A percentile compares a stretch with the other conserved stretches of the same genome.
phyloP scores from a whole-genome alignment of 2,797 vertebrate genomes.

The Enteromius paludinosus region DNA sequence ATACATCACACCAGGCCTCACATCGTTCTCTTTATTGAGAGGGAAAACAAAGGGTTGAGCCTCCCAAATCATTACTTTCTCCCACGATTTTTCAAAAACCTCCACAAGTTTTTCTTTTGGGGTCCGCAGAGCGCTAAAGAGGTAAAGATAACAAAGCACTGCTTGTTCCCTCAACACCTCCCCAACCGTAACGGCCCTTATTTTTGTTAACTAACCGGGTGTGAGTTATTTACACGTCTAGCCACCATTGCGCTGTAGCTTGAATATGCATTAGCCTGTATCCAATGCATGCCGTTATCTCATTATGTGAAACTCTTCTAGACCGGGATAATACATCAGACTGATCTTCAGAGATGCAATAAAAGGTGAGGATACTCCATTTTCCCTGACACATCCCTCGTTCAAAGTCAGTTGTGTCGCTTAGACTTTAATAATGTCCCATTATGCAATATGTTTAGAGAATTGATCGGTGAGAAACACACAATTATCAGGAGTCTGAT shows the following conservation, averaged over 20 bases:
- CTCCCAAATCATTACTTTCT: constrained; percentile 95
- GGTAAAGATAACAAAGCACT: constrained; percentile 89
- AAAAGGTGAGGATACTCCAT: constrained; percentile 65
- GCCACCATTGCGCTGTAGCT: constrained; percentile 12
- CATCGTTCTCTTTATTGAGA: constrained; percentile 98
- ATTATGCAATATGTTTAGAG: constrained; percentile 82
- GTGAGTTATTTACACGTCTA: constrained; percentile 58
- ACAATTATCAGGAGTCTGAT: constrained; percentile 85
- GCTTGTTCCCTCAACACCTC: constrained; percentile 90
- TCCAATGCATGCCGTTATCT: constrained; percentile 43
- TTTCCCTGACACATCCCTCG: constrained; percentile 62
- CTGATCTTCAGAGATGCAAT: constrained; percentile 59
- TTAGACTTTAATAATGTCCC: constrained; percentile 80
- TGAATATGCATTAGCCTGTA: constrained; percentile 55
- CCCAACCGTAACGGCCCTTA: constrained; percentile 63
- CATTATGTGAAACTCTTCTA: constrained; percentile 45
- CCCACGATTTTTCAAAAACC: constrained; percentile 91
- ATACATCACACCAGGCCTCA: constrained; percentile 91
- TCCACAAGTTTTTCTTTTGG: constrained; percentile 94
- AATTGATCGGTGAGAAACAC: constrained; percentile 84
- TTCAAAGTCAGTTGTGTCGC: constrained; percentile 69
- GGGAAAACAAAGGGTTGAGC: constrained; percentile 99
- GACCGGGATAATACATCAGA: constrained; percentile 54
- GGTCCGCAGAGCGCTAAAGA: constrained; percentile 86
- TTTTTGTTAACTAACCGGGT: constrained; percentile 51